Conservation (phyloP, 2,888 invertebrate genomes). For the Lasioglossum zephyrum region DNA sequence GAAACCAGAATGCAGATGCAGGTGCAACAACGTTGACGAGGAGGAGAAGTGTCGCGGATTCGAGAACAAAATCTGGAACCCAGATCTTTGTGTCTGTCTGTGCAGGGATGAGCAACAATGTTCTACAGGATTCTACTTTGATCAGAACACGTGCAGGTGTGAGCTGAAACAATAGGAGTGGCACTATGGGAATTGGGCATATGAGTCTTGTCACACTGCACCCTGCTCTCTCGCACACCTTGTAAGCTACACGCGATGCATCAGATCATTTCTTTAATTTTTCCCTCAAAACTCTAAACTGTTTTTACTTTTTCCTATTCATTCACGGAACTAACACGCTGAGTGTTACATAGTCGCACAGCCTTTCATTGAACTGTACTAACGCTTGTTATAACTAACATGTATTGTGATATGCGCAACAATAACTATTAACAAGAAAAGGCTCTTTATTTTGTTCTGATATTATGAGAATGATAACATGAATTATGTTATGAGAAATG, state of each 20-base stretch:
- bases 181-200: slow-evolving; percentile 51
- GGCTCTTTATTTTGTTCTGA: not conserved
- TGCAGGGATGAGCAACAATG: slow-evolving; percentile 86
- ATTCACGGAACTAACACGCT: not conserved
- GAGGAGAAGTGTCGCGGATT: slow-evolving; percentile 86
- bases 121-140: slow-evolving; percentile 87
- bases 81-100: slow-evolving; percentile 86
- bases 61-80: slow-evolving; percentile 87
- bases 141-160: slow-evolving; percentile 86
- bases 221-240: slow-evolving; percentile 54
- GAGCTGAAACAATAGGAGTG: slow-evolving; percentile 67
- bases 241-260: slow-evolving; percentile 56
- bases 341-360: not conserved
- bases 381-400: not conserved
- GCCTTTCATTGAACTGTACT: not conserved
- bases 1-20: slow-evolving; percentile 86
- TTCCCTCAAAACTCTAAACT: no score
- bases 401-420: not conserved
- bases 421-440: not conserved
- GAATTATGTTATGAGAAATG: not conserved
- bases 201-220: slow-evolving; percentile 47
- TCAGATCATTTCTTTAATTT: slow-evolving; percentile 5
- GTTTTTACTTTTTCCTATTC: not conserved
- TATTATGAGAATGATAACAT: not conserved
- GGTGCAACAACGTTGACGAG: slow-evolving; percentile 87